Evolutionary conservation across 1,140 invertebrate genomes (phyloP), one percentile per base, ranked within the genome.

Genomic region (Tetragonula clypearis): DNA sequence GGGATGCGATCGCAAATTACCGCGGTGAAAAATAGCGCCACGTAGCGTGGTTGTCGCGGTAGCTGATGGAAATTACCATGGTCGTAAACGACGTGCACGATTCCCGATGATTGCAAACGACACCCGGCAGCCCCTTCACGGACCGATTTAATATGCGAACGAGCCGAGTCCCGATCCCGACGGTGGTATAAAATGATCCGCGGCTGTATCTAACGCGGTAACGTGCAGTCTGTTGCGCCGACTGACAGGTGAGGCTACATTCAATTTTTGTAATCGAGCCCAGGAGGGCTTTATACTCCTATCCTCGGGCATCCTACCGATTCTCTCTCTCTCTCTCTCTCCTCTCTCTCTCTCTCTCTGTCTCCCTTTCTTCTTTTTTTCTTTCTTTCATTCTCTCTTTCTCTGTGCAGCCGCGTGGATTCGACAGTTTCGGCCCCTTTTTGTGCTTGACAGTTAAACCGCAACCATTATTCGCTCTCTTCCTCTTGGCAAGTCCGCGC

Each of bases 201-300:
- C 56, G 62, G 62, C 68, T 85, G 84, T 83, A 82, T 79, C 80
- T 77, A 80, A 89, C 88, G 72, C 82, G 87, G 74, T 85, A 85
- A 83, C 88, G 75, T 53, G 66, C 79, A 74, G 78, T 79, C 66
- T 77, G 78, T 83, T 71, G 73, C 77, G 82, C 55, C 74, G 74
- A 74, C 88, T 90, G 89, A 90, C 89, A 88, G 88, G 86, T 90
- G 86, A 90, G 86, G 86, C 88, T 88, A 90, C 89, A 90, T 90
- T 90, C 89, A 90, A 90, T 90, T 90, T 90, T 90, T 90, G 89
- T 90, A 90, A 90, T 90, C 89, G 88, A 90, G 84, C 89, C 86
- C 89, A 86, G 30, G 89, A 90, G 89, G 75, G 60, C 84, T 60
- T 69, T 88, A 84, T 80, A 75, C 66, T 77, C 73, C 77, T 86